These are phyloP conservation scores for Cyphomyrus plagiostoma DNA, from an alignment of 2,113 vertebrate genomes.

Conservation along the genomic window DNA sequence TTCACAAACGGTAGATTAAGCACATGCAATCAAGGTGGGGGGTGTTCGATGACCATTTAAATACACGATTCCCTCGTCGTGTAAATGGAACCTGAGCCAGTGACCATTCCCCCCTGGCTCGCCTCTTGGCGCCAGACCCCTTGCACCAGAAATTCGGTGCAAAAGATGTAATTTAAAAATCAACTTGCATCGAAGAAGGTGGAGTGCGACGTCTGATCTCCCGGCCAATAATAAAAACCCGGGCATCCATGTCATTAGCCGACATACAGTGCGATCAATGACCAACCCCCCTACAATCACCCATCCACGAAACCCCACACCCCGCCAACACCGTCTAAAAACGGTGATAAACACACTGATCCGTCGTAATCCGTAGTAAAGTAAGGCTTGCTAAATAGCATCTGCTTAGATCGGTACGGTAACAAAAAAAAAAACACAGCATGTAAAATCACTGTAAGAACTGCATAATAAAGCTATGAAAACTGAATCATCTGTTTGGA, in stretches of 20 bases:
- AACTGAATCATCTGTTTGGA: not conserved
- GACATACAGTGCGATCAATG: not conserved
- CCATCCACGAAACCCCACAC: not conserved
- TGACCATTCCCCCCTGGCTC: constrained; percentile 26
- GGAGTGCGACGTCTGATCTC: constrained; percentile 24
- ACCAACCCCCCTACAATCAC: not conserved
- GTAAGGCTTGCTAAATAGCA: constrained; percentile 19
- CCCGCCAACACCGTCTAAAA: not conserved
- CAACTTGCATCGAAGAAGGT: constrained; percentile 31
- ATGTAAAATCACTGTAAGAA: constrained; percentile 22
- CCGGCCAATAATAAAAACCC: constrained; percentile 29
- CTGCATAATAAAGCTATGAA: not conserved
- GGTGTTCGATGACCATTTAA: not conserved
- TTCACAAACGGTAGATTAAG: not conserved
- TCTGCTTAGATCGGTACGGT: constrained; percentile 13
- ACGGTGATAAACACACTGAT: not conserved
- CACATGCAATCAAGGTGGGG: not conserved
- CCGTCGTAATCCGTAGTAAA: not conserved
- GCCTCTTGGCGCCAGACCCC: constrained; percentile 14
- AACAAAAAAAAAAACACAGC: not conserved
- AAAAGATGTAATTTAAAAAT: constrained; percentile 39
- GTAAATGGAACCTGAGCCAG: constrained; percentile 1
- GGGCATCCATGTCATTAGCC: constrained; percentile 24
- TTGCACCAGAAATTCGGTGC: constrained; percentile 19
- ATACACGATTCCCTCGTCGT: not conserved